Conservation (phyloP, 2,888 invertebrate genomes). For the Rotaria socialis region DNA sequence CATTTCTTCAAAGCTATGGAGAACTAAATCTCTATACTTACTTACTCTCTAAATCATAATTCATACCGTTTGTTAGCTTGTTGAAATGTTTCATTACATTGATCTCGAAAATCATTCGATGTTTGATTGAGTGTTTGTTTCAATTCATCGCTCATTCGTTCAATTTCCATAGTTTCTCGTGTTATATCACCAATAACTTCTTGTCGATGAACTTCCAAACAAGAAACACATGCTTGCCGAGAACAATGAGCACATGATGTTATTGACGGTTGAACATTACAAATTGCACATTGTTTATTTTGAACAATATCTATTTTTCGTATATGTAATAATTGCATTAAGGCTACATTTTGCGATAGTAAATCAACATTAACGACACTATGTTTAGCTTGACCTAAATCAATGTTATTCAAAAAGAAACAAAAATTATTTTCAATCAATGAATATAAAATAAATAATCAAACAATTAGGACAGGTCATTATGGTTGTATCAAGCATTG, state of each 20-base stretch:
- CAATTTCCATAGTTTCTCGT: slow-evolving; percentile 1
- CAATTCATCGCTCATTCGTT: background rate
- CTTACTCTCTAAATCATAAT: too few species aligned
- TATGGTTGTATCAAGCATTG: background rate
- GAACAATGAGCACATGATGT: slow-evolving; percentile 28
- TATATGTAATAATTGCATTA: slow-evolving; percentile 19
- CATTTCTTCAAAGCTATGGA: slow-evolving; percentile 8
- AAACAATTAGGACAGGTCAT: background rate
- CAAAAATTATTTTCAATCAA: too few species aligned
- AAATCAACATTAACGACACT: background rate
- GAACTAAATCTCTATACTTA: too few species aligned
- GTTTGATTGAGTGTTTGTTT: background rate
- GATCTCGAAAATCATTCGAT: background rate
- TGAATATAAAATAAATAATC: background rate
- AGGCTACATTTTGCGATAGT: slow-evolving; percentile 17
- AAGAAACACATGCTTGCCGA: background rate
- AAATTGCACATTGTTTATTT: slow-evolving; percentile 6
- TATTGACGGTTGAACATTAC: slow-evolving; percentile 5
- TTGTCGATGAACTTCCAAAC: slow-evolving; percentile 31
- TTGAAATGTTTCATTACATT: slow-evolving; percentile 27
- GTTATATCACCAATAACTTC: slow-evolving; percentile 17
- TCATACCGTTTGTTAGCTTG: background rate
- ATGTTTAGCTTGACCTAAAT: background rate
- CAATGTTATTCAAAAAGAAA: too few species aligned
- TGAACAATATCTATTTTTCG: slow-evolving; percentile 35